These are phyloP conservation scores for Pandemis heparana DNA, from an alignment of 2,888 invertebrate species.

Conservation along the genomic window DNA sequence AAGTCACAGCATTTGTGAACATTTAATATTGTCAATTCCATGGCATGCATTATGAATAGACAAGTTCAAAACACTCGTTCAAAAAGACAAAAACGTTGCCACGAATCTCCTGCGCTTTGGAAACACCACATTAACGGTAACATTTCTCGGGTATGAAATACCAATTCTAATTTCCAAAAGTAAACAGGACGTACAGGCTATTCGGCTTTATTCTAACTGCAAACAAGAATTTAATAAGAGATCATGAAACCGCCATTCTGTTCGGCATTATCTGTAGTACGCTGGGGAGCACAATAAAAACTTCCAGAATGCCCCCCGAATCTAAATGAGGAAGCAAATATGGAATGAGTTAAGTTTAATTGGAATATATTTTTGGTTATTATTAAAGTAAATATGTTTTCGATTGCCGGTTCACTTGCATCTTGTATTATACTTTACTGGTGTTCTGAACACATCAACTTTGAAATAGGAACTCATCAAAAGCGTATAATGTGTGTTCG, in stretches of 20 bases:
- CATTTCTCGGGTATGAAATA: not conserved
- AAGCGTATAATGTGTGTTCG: no score
- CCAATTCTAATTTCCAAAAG: not conserved
- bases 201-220: slow-evolving; percentile 1
- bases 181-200: slow-evolving; percentile 2
- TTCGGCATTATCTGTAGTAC: slow-evolving; percentile 10
- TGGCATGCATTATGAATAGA: no score
- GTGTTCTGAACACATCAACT: no score
- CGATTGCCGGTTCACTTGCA: no score
- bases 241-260: slow-evolving; percentile 3
- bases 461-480: no score
- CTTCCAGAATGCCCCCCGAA: slow-evolving; percentile 20
- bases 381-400: not conserved
- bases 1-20: no score
- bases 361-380: slow-evolving; percentile 3
- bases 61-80: no score
- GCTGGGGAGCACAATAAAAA: slow-evolving; percentile 10
- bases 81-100: no score
- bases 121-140: not conserved
- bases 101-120: not conserved
- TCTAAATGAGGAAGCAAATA: slow-evolving; percentile 31
- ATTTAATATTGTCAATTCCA: no score
- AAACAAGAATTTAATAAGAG: slow-evolving; percentile 11
- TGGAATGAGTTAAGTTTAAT: slow-evolving; percentile 21
- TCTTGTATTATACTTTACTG: no score